Conservation (phyloP, 2,888 invertebrate genomes). For the Pardosa pseudoannulata region DNA sequence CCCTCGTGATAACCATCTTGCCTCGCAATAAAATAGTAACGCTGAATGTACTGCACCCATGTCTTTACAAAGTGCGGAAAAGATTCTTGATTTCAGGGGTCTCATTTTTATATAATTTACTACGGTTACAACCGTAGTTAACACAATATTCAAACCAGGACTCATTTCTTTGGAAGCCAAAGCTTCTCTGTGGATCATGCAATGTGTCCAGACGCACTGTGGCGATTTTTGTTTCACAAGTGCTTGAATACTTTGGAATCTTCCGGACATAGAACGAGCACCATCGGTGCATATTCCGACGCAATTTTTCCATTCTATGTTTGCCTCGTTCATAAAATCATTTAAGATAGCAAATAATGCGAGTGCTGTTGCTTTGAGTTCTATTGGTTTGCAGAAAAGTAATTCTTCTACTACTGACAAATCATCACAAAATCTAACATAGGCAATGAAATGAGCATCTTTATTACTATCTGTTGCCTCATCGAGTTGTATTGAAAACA, state of each 20-base stretch:
- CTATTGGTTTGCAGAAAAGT: too few relatives aligned
- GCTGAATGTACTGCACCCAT: conserved; percentile 1
- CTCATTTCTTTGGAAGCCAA: conserved; percentile 31
- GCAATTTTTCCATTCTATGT: conserved; percentile 47
- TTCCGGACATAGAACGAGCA: too few relatives aligned
- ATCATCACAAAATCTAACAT: too few relatives aligned
- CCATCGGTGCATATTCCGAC: conserved; percentile 53
- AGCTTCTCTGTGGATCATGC: conserved; percentile 41
- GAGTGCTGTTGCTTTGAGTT: too few relatives aligned
- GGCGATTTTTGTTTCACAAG: conserved; percentile 5
- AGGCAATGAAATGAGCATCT: too few relatives aligned
- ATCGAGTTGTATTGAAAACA: too few relatives aligned
- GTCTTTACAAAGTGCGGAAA: conserved; percentile 7
- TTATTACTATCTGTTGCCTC: too few relatives aligned
- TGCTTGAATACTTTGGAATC: conserved; percentile 11
- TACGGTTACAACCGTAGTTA: conserved; percentile 31
- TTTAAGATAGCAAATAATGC: too few relatives aligned
- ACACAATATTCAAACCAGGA: conserved; percentile 33
- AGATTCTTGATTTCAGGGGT: conserved; percentile 22
- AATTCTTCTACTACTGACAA: too few relatives aligned
- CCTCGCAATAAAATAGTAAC: conserved; percentile 15
- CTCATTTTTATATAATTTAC: conserved; percentile 40
- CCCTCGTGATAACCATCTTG: conserved; percentile 2
- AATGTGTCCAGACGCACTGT: conserved; percentile 10
- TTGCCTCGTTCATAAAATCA: too few relatives aligned